Evolutionary conservation across 92 coral and sea anemone species (phyloP).

Genomic region (Micromussa lordhowensis): DNA sequence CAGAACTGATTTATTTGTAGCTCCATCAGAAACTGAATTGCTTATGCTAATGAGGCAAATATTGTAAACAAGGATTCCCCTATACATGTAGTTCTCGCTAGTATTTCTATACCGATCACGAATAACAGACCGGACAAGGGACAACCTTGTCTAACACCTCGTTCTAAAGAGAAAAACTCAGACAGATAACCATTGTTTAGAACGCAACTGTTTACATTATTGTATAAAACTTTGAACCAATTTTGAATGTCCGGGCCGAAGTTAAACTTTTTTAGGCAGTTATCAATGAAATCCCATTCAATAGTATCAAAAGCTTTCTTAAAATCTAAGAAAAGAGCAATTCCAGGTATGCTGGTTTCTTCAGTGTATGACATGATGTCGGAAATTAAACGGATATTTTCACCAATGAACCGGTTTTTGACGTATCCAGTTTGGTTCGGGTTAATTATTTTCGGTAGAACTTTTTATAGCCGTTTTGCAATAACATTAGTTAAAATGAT

Average conservation of each 20-base stretch:
- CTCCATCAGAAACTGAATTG: no score
- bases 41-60: no score
- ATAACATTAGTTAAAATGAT: no score
- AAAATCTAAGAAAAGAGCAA: background rate
- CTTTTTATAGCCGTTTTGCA: no score
- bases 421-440: no score
- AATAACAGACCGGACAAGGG: background rate
- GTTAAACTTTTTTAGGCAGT: background rate
- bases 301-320: background rate
- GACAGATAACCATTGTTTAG: slow-evolving; percentile 1
- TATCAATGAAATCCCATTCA: background rate
- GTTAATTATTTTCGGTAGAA: no score
- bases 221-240: slow-evolving; percentile 5
- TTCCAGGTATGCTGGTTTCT: slow-evolving; percentile 9
- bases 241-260: slow-evolving; percentile 4
- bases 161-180: background rate
- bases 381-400: no score
- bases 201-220: background rate
- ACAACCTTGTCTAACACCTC: slow-evolving; percentile 18
- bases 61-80: no score
- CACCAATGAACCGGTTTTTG: no score
- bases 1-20: no score
- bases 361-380: no score
- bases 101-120: background rate
- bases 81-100: slow-evolving; percentile 9